Conservation (phyloP, 1,140 invertebrate genomes). For the Neodiprion virginianus region DNA sequence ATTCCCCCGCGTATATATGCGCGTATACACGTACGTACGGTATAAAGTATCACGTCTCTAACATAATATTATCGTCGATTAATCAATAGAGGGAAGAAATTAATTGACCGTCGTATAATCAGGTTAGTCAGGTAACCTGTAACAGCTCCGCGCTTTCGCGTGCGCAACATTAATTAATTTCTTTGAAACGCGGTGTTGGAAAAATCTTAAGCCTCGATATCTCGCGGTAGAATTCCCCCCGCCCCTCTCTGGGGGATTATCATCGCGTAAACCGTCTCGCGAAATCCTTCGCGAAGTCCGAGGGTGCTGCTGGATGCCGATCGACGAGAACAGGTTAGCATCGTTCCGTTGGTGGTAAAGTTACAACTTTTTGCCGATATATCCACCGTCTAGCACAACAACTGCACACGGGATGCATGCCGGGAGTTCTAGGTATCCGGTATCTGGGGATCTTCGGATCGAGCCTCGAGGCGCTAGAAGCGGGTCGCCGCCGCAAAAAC, state of each 20-base stretch:
- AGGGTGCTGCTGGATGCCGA: slow-evolving; percentile 20
- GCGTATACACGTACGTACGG: no score
- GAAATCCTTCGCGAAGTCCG: slow-evolving; percentile 11
- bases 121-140: neutral
- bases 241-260: neutral
- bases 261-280: neutral
- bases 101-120: neutral
- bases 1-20: no score
- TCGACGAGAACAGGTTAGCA: slow-evolving; percentile 38
- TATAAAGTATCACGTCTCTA: neutral
- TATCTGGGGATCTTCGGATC: slow-evolving; percentile 37
- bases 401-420: neutral
- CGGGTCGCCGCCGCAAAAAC: slow-evolving; percentile 23
- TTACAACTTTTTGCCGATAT: slow-evolving; percentile 37
- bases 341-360: slow-evolving; percentile 12
- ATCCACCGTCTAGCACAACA: slow-evolving; percentile 35
- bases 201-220: no score
- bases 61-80: neutral
- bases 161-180: no score
- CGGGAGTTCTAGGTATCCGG: slow-evolving; percentile 26
- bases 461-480: slow-evolving; percentile 11
- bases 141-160: no score
- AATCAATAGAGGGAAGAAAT: neutral
- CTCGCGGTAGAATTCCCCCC: no score
- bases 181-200: no score